Percentiles rank a stretch among this genome's conserved stretches.
These are phyloP conservation scores for Sphecodes monilicornis DNA, from an alignment of 2,888 invertebrate genomes.

Conservation along the genomic window DNA sequence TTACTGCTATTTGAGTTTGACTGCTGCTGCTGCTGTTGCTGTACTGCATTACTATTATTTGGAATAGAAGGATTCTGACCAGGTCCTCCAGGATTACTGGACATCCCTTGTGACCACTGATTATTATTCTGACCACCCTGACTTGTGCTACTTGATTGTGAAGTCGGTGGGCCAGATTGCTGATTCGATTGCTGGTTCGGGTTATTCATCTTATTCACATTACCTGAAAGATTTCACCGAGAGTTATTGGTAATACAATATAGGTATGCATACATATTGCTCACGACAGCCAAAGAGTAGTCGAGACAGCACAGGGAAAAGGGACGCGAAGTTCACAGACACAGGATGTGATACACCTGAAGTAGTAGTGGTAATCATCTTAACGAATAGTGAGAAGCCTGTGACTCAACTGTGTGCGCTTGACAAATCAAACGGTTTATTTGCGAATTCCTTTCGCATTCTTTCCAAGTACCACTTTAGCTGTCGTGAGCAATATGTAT, in stretches of 20 bases:
- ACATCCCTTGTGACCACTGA: slow-evolving; percentile 81
- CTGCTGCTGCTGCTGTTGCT: slow-evolving; percentile 73
- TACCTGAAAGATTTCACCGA: slow-evolving; percentile 64
- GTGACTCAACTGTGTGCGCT: no score
- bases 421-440: no score
- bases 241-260: not conserved
- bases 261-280: no score
- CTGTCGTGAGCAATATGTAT: no score
- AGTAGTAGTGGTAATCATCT: no score
- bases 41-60: slow-evolving; percentile 79
- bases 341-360: no score
- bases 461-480: no score
- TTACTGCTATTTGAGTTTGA: slow-evolving; percentile 79
- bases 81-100: slow-evolving; percentile 78
- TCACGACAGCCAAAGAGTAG: no score
- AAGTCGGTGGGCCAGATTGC: slow-evolving; percentile 85
- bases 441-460: no score
- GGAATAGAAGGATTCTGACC: slow-evolving; percentile 79
- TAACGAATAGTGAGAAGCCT: no score
- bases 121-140: slow-evolving; percentile 80
- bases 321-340: no score
- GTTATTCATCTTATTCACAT: slow-evolving; percentile 84
- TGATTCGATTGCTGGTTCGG: slow-evolving; percentile 84
- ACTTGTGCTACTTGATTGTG: slow-evolving; percentile 83
- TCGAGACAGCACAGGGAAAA: no score